phyloP scores from a whole-genome alignment of 2,113 vertebrate species.

The Lagopus leucura region DNA sequence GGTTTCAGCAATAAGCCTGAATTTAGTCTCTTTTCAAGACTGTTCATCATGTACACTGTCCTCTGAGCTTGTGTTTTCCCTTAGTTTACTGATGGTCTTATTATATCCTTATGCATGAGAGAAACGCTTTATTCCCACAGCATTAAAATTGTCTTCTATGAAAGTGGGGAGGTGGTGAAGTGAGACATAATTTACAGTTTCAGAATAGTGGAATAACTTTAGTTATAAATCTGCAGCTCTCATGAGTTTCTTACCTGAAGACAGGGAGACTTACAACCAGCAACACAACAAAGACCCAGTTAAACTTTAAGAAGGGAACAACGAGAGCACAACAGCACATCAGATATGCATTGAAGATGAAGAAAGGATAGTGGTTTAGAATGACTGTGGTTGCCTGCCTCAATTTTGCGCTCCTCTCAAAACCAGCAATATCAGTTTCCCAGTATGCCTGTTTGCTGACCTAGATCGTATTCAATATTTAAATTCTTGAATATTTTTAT shows the following conservation, averaged over 20 bases:
- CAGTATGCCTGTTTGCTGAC: background rate
- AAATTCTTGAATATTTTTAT: background rate
- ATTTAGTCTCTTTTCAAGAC: background rate
- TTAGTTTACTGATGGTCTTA: slow-evolving; percentile 5
- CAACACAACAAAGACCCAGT: background rate
- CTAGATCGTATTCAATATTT: background rate
- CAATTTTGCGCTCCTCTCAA: background rate
- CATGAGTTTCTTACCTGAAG: background rate
- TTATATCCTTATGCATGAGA: slow-evolving; percentile 19
- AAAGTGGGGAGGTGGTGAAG: slow-evolving; percentile 9
- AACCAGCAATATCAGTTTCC: background rate
- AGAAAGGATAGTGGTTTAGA: background rate
- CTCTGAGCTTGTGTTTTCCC: background rate
- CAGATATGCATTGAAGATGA: background rate
- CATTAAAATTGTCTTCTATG: slow-evolving; percentile 14
- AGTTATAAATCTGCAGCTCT: background rate
- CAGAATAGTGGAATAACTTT: slow-evolving; percentile 19
- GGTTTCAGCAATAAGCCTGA: slow-evolving; percentile 3
- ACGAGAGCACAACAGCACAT: background rate
- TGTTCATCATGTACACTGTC: background rate
- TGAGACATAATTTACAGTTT: background rate
- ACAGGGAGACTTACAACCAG: background rate
- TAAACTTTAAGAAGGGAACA: background rate
- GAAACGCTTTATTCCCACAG: background rate
- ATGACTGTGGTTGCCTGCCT: background rate